These are phyloP conservation scores for Camelus bactrianus DNA, from an alignment of 2,113 vertebrate species.

Conservation along the genomic window DNA sequence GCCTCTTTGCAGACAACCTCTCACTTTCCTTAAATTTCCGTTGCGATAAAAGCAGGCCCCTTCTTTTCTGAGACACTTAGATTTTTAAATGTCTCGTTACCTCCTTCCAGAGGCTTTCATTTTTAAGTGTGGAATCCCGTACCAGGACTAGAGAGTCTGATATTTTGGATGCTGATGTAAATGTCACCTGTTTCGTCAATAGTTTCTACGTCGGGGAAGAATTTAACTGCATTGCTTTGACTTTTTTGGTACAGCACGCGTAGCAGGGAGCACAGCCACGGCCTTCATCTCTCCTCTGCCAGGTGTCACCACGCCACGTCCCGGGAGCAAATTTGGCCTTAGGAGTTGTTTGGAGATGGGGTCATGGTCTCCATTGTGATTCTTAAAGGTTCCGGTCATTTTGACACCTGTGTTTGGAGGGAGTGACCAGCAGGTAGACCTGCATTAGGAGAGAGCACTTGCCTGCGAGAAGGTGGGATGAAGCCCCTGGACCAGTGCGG, in stretches of 20 bases:
- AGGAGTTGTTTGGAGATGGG: neutral
- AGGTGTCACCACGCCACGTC: neutral
- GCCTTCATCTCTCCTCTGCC: neutral
- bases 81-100: neutral
- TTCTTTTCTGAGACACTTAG: neutral
- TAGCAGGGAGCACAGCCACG: rapidly evolving
- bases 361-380: neutral
- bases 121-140: rapidly evolving
- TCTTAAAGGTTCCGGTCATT: neutral
- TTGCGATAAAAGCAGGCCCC: neutral
- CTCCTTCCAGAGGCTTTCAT: neutral
- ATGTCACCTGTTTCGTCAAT: neutral
- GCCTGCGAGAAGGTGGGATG: no score
- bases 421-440: neutral
- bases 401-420: neutral
- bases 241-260: neutral
- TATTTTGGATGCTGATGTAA: neutral
- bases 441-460: neutral
- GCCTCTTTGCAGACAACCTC: constrained; percentile 5
- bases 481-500: rapidly evolving
- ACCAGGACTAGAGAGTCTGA: neutral
- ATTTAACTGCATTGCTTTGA: neutral
- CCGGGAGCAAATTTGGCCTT: neutral
- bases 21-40: neutral
- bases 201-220: neutral